phyloP scores from a whole-genome alignment of 1,140 invertebrate genomes.

The Megalonaias nervosa region DNA sequence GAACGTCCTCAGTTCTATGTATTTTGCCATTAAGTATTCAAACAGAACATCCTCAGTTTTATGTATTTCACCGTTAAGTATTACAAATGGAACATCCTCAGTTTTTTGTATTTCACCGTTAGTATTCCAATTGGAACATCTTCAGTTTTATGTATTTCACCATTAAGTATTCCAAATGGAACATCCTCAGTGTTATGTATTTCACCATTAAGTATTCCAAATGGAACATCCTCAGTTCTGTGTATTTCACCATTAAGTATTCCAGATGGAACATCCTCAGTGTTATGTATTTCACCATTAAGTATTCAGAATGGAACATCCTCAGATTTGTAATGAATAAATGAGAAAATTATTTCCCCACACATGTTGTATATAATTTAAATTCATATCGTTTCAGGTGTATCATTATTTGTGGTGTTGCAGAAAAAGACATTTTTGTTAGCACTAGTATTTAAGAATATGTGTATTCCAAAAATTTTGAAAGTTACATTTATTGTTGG shows the following conservation, averaged over 20 bases:
- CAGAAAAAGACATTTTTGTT: too few species aligned
- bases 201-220: too few species aligned
- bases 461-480: too few species aligned
- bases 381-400: too few species aligned
- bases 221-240: slow-evolving; percentile 1
- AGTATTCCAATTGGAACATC: too few species aligned
- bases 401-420: too few species aligned
- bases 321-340: background rate
- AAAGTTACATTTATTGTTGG: too few species aligned
- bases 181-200: background rate
- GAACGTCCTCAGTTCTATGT: background rate
- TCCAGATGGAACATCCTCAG: background rate
- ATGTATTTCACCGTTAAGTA: background rate
- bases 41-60: background rate
- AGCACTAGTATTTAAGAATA: too few species aligned
- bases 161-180: background rate
- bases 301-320: background rate
- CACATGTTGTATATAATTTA: too few species aligned
- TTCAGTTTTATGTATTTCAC: too few species aligned
- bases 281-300: background rate
- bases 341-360: too few species aligned
- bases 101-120: background rate
- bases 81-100: background rate
- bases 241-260: background rate
- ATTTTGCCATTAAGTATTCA: background rate